These are phyloP conservation scores for Cotesia chilonis DNA, from an alignment of 1,140 invertebrate genomes.

Conservation along the genomic window DNA sequence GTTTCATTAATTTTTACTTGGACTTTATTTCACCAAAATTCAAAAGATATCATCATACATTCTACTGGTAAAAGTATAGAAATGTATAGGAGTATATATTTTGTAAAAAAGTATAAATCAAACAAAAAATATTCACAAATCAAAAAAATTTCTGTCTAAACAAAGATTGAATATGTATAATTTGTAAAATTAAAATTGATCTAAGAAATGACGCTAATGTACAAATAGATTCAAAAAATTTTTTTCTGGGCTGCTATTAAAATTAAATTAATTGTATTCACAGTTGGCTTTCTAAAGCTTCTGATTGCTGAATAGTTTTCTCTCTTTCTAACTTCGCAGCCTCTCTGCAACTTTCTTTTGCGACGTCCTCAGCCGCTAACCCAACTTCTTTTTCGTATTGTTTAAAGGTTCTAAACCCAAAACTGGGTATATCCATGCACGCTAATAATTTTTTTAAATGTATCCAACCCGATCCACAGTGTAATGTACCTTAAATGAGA, in stretches of 20 bases:
- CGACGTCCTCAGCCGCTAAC: constrained; percentile 21
- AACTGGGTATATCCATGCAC: constrained; percentile 33
- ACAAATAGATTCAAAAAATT: constrained; percentile 18
- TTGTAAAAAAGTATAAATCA: background rate
- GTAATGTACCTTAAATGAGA: constrained; percentile 32
- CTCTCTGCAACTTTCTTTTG: constrained; percentile 28
- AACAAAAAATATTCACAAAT: too few relatives aligned
- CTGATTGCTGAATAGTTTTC: constrained; percentile 28
- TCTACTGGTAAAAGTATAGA: background rate
- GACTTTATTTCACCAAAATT: background rate
- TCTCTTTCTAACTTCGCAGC: constrained; percentile 28
- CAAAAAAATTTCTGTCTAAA: background rate
- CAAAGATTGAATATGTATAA: background rate
- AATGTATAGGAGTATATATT: background rate
- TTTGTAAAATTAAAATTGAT: background rate
- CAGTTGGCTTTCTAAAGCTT: constrained; percentile 17
- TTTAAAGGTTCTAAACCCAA: constrained; percentile 34
- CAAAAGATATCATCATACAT: background rate
- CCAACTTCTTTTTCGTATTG: constrained; percentile 38
- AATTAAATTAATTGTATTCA: constrained; percentile 26
- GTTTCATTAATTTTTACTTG: background rate
- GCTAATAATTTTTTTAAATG: constrained; percentile 38
- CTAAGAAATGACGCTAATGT: constrained; percentile 6
- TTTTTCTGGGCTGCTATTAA: background rate
- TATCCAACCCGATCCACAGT: constrained; percentile 35